These are phyloP conservation scores for Hedychridium roseum DNA, from an alignment of 2,888 invertebrate species.

Conservation along the genomic window DNA sequence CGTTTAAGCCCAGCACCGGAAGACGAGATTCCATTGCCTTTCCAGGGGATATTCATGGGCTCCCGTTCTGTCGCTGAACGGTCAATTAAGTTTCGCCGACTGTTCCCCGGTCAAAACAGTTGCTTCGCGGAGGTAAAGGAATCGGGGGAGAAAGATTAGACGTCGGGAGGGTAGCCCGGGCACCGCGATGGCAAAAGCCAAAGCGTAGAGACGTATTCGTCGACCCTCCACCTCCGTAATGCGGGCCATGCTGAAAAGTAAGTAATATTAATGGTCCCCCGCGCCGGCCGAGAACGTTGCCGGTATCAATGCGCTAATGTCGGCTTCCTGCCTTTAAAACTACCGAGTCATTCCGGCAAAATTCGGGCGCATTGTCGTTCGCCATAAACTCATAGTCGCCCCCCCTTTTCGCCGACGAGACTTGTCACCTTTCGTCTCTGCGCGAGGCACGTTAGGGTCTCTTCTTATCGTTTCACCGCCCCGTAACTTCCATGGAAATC, in stretches of 20 bases:
- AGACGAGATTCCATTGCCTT: slow-evolving; percentile 19
- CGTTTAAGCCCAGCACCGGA: slow-evolving; percentile 30
- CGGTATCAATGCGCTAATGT: slow-evolving; percentile 62
- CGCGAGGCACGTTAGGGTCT: slow-evolving; percentile 14
- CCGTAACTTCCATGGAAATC: too few species aligned
- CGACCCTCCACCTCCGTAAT: slow-evolving; percentile 18
- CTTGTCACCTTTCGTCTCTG: slow-evolving; percentile 20
- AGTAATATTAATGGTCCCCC: slow-evolving; percentile 62
- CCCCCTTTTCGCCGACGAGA: slow-evolving; percentile 16
- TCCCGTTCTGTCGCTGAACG: slow-evolving; percentile 27
- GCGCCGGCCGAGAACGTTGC: slow-evolving; percentile 45
- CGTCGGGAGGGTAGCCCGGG: background rate
- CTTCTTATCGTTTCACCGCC: slow-evolving; percentile 41
- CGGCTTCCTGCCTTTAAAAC: slow-evolving; percentile 62
- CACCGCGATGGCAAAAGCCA: slow-evolving; percentile 21
- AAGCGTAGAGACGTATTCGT: slow-evolving; percentile 22
- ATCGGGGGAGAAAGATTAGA: too few species aligned
- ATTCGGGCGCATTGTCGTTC: slow-evolving; percentile 61
- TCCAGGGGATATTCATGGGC: slow-evolving; percentile 21
- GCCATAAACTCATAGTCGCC: slow-evolving; percentile 40
- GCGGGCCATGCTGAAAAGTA: slow-evolving; percentile 41
- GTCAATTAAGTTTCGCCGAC: slow-evolving; percentile 40
- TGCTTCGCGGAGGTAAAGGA: too few species aligned
- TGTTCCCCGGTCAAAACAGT: too few species aligned
- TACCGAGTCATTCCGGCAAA: slow-evolving; percentile 62